phyloP scores from a whole-genome alignment of 2,113 vertebrate genomes.

The human (Homo sapiens) region GRCh38 chr18:75341501-75342000 shows the following conservation, averaged over 20 bases:
- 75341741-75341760: neutral
- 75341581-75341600: neutral
- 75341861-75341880: rapidly evolving
- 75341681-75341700: neutral
- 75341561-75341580: conserved; percentile 1
- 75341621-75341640: neutral
- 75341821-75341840: neutral
- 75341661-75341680: neutral
- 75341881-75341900: neutral
- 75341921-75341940: rapidly evolving
- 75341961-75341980: rapidly evolving
- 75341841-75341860: neutral
- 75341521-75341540: neutral
- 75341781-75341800: neutral
- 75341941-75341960: neutral
- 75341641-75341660: neutral
- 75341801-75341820: neutral
- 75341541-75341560: neutral
- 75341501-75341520: conserved; percentile 65
- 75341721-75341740: neutral
- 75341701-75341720: neutral
- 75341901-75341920: rapidly evolving
- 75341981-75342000: neutral
- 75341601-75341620: neutral
- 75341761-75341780: neutral